These are phyloP conservation scores for Pardosa pseudoannulata DNA, from an alignment of 2,888 invertebrate genomes.

Conservation along the genomic window DNA sequence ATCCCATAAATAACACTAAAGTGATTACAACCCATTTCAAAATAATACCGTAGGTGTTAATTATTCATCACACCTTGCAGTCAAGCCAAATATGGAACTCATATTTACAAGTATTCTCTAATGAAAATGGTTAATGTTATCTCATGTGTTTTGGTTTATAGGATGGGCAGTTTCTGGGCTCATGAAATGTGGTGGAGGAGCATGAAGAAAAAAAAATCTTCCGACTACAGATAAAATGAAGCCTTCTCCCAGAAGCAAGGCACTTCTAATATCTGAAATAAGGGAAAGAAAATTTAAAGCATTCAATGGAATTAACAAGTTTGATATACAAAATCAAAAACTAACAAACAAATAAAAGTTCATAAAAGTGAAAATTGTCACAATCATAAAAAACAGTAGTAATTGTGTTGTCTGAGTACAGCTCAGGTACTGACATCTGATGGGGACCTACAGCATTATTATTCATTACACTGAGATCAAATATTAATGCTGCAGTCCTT, in stretches of 20 bases:
- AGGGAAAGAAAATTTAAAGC: conserved; percentile 20
- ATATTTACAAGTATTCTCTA: neutral
- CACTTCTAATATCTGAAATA: conserved; percentile 73
- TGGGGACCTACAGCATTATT: too few species aligned
- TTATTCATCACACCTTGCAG: conserved; percentile 36
- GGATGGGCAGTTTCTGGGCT: conserved; percentile 38
- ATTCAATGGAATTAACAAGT: too few species aligned
- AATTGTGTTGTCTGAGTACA: too few species aligned
- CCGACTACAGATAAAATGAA: conserved; percentile 73
- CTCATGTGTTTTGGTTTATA: conserved; percentile 38
- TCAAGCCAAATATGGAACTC: conserved; percentile 3
- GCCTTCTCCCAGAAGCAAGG: conserved; percentile 73
- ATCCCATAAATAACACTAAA: too few species aligned
- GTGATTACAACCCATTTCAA: too few species aligned
- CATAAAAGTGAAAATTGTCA: too few species aligned
- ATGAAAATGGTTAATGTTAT: conserved; percentile 14
- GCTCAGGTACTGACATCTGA: too few species aligned
- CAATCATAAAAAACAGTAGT: too few species aligned
- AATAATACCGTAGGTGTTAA: neutral
- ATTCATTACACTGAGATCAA: too few species aligned
- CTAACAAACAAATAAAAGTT: too few species aligned
- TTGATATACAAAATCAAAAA: too few species aligned
- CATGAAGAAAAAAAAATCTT: conserved; percentile 72
- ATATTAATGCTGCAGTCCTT: too few species aligned
- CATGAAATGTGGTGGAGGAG: conserved; percentile 70